phyloP scores from a whole-genome alignment of 1,140 invertebrate genomes.

The Drosophila teissieri region DNA sequence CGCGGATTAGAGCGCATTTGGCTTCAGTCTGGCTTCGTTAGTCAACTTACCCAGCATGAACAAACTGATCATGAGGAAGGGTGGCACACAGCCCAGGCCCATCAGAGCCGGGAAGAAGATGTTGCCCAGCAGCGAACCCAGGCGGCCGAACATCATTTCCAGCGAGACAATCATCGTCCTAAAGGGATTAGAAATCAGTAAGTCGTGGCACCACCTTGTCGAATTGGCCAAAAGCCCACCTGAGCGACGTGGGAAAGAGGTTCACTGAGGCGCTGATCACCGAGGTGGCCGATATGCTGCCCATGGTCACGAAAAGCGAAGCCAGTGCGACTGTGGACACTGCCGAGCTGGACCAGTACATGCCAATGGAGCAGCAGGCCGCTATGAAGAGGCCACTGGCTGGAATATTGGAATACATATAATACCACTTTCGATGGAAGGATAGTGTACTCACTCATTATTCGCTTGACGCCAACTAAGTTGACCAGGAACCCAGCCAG shows the following conservation, averaged over 20 bases:
- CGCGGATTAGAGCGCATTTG: neutral
- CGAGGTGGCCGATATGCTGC: slow-evolving; percentile 75
- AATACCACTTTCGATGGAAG: too few relatives aligned
- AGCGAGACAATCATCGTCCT: slow-evolving; percentile 79
- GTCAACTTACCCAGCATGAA: slow-evolving; percentile 74
- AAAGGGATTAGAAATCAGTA: too few relatives aligned
- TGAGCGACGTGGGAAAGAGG: slow-evolving; percentile 76
- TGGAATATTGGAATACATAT: neutral
- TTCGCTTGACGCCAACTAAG: slow-evolving; percentile 85
- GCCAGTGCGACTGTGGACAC: slow-evolving; percentile 67
- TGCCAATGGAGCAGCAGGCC: slow-evolving; percentile 76
- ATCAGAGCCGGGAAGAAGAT: slow-evolving; percentile 77
- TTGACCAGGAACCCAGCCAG: slow-evolving; percentile 85
- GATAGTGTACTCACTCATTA: slow-evolving; percentile 64
- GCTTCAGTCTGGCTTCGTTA: neutral
- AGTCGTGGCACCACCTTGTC: too few relatives aligned
- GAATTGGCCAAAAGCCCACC: slow-evolving; percentile 36
- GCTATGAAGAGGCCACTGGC: slow-evolving; percentile 81
- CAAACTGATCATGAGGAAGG: slow-evolving; percentile 74
- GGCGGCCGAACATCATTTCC: slow-evolving; percentile 78
- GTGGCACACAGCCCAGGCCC: slow-evolving; percentile 70
- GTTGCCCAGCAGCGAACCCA: slow-evolving; percentile 72
- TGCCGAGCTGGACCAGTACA: slow-evolving; percentile 85
- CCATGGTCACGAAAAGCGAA: slow-evolving; percentile 72
- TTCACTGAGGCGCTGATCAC: slow-evolving; percentile 76